Conservation (phyloP, 1,140 invertebrate species). For the Brachionus sp. region DNA sequence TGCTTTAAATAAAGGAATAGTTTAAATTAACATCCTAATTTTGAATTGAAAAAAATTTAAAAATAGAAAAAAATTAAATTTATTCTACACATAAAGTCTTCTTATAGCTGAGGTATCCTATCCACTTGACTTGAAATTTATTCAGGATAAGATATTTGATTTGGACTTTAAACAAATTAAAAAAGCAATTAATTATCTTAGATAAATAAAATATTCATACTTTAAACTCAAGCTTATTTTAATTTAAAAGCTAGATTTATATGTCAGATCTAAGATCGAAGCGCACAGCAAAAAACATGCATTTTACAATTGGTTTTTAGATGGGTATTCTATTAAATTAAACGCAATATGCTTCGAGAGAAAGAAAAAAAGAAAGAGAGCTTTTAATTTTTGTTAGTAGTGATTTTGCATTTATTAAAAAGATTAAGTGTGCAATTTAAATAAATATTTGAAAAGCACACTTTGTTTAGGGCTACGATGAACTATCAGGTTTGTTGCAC, state of each 20-base stretch:
- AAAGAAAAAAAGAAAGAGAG: neutral
- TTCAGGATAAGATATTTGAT: neutral
- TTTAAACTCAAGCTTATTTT: neutral
- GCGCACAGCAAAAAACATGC: neutral
- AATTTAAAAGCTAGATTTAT: neutral
- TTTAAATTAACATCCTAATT: neutral
- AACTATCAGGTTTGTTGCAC: neutral
- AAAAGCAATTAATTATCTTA: neutral
- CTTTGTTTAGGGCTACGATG: neutral
- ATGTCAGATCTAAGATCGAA: neutral
- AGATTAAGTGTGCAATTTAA: neutral
- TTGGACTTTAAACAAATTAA: neutral
- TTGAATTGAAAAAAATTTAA: neutral
- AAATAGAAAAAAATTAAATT: neutral
- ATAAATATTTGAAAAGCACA: neutral
- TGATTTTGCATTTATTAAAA: neutral
- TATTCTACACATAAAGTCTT: neutral
- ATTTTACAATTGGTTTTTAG: neutral
- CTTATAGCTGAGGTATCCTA: neutral
- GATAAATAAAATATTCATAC: slow-evolving; percentile 1
- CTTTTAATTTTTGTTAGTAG: neutral
- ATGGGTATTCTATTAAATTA: neutral
- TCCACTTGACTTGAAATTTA: neutral
- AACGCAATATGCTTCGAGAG: neutral
- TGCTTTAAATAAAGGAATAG: neutral